Conservation (phyloP, 2,888 invertebrate genomes). For the Miltochrista miniata region DNA sequence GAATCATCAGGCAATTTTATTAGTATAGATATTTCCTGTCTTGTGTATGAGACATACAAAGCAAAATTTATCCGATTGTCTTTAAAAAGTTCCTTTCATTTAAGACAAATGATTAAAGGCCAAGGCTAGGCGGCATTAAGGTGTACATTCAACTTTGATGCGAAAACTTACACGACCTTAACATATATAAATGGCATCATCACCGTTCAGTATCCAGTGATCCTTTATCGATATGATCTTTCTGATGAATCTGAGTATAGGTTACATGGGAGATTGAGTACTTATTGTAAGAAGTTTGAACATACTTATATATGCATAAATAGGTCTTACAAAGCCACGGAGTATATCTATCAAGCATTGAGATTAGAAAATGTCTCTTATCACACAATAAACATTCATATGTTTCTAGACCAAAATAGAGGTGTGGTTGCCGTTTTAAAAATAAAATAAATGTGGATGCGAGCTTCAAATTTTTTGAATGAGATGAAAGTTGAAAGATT, state of each 20-base stretch:
- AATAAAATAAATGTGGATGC: too few relatives aligned
- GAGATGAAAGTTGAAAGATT: too few relatives aligned
- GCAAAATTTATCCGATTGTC: slow-evolving; percentile 9
- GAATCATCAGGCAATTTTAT: too few relatives aligned
- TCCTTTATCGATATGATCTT: slow-evolving; percentile 1
- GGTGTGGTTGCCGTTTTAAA: too few relatives aligned
- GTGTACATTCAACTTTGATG: slow-evolving; percentile 26
- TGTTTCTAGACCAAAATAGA: neutral
- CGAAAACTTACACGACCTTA: slow-evolving; percentile 10
- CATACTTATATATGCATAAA: neutral
- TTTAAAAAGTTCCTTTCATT: slow-evolving; percentile 18
- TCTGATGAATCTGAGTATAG: neutral
- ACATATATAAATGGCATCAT: slow-evolving; percentile 12
- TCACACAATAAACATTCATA: neutral
- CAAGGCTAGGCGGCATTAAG: slow-evolving; percentile 19
- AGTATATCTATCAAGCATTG: neutral
- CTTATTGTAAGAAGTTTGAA: neutral
- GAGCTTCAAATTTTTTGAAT: too few relatives aligned
- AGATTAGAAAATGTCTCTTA: neutral
- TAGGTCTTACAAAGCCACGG: neutral
- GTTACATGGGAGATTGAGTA: neutral
- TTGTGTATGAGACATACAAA: neutral
- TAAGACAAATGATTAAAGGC: slow-evolving; percentile 22
- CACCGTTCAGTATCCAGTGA: slow-evolving; percentile 6
- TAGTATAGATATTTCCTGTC: too few relatives aligned